Base-by-base conservation (phyloP, 2,113 vertebrate genomes). In the Laterallus jamaicensis region DNA sequence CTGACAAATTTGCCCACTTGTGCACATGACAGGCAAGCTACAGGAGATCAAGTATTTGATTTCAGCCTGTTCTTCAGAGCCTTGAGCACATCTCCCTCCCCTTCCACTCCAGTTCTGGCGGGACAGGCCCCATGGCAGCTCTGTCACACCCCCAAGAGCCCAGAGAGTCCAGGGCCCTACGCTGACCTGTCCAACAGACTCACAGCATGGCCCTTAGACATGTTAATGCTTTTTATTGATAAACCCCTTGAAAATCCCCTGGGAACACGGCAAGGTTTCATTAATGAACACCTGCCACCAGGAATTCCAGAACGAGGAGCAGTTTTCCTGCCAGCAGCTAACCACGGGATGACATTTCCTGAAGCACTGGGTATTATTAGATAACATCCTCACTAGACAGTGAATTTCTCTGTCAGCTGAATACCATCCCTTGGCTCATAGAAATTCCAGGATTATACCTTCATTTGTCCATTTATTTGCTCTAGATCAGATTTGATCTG, bases 401-500 rank as follows among this genome's bases (percentile, higher is more conserved):
- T 21, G 44, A 69, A 71, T 69, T 69, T 63, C 74, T 93, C 78
- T 74, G 81, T 89, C 73, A 87, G 74, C 52, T 77, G 32, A 80
- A 75, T 6, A n/a, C 42, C 40, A 26, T 44, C 76, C 44, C 82
- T 67, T 24, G 52, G 78, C 82, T 84, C 78, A 50, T 3, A 66
- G 55, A 92, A 76, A 87, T 87, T 82, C 64, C 79, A 50, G 64
- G 86, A 93, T 93, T 95, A 87, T 50, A 59, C 50, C 82, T 92
- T 78, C 91, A 90, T 86, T 87, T 81, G 88, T 63, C 82, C 74
- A 52, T 77, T 90, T 87, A 76, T 93, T 87, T 89, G 64, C 82
- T 92, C 60, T 68, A 59, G 74, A 92, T 92, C 44, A 55, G 64
- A 69, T 63, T 15, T 81, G 78, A 95, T 71, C 75, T 17, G 54